Base-by-base conservation (phyloP, 1,140 invertebrate genomes). In the Harlomillsia oculata region DNA sequence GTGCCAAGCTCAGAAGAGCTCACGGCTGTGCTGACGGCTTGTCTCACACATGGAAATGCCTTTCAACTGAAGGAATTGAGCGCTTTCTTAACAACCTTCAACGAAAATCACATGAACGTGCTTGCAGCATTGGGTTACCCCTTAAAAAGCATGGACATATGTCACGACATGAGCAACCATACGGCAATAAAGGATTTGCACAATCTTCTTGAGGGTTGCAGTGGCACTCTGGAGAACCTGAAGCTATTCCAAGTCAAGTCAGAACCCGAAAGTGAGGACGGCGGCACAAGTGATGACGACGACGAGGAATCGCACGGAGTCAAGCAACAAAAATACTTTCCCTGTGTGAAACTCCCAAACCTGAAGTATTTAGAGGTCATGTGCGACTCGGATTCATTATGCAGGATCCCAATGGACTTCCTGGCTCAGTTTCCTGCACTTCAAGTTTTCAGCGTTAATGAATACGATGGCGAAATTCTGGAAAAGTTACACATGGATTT, bases 51-150 rank as follows among this genome's bases (percentile, higher is more conserved):
- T 13, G 20, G 28, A 8, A 18, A 40, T 21, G 5, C 16, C 13
- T 43, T 53, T 5, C 28, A 51, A n/a, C 18, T 63, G n/a, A 36
- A 29, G 5, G 61, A 63, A 16, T 53, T 63, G 28, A 63, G 56
- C 30, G 45, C 40, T 16, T 59, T 63, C 29, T 43, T 63, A 1
- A 54, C 48, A 16, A 53, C 55, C 25, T 44, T 63, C 21, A 26
- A 53, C 25, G 41, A 59, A 28, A 26, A 28, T 30, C 61, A 63
- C 16, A 25, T 63, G 28, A 29, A 59, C 26, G 30, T 57, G 8
- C 49, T 63, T n/a, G 18, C 32, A 16, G 36, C 34, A n/a, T 20
- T 55, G 16, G 34, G 55, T 34, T 34, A 39, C n/a, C n/a, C 23
- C 4, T 40, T 56, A 5, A 50, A 28, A 14, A n/a, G 28, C 5